Base-by-base conservation (phyloP, 1,140 invertebrate species). In the Drosophila rhopaloa region DNA sequence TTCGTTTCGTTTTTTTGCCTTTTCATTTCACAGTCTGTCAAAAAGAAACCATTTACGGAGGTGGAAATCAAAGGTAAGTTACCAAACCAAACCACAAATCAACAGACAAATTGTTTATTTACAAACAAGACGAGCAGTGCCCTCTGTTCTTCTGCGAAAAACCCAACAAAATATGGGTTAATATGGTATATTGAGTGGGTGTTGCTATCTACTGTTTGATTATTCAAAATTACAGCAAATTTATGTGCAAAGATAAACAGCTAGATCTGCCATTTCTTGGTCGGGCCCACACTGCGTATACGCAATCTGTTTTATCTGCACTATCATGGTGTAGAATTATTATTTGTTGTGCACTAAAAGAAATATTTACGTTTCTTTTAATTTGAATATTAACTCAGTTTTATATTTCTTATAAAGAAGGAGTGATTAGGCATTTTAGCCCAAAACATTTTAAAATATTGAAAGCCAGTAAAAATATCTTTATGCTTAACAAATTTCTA, bases 1-100 rank as follows among this genome's bases (percentile, higher is more conserved):
- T 50, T 67, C 50, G 60, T 56, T 48, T 68, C 57, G 19, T 46
- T 58, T 72, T 77, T 61, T 51, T 51, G 32, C 9, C 10, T 73
- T 66, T 77, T 54, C 38, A 59, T 71, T 61, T 46, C 46, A 37
- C 75, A 91, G 86, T 41, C 88, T 71, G 91, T 92, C 48, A 92
- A 92, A 83, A 92, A 92, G 91, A 92, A 92, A 91, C 91, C 91
- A 47, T 92, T 92, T 41, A 92, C 91, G 53, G 91, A 92, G 53
- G 79, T 90, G 38, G 91, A 92, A 90, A 79, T 92, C 44, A 84
- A 65, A 80, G 91, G 91, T 92, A 67, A 88, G 85, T 76, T 57
- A 71, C 65, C 50, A 50, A 71, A 32, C 46, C 65, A 51, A 44
- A 44, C 61, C 65, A 4, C 65, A 68, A 40, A 65, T 68, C 44